Evolutionary conservation across 2,113 vertebrate species (phyloP).

Genomic region (Accipiter virgatus): DNA sequence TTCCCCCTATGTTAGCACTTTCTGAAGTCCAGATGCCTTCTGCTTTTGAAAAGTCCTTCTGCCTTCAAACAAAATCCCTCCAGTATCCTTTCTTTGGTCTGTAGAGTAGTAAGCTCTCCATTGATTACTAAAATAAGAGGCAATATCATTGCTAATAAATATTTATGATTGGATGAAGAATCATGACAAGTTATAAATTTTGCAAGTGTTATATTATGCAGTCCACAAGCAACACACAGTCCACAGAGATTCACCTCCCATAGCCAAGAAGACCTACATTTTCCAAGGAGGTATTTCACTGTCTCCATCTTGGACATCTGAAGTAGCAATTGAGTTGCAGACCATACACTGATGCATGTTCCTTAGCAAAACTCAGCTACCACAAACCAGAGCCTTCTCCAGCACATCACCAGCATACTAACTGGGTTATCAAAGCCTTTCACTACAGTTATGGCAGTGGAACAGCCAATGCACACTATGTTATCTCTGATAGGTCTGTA

Average conservation of each 20-base stretch:
- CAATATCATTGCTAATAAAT: background rate
- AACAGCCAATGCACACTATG: rapidly evolving
- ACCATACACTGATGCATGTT: background rate
- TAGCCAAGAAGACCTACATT: background rate
- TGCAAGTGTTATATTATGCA: background rate
- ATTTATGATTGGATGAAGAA: background rate
- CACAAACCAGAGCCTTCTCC: background rate
- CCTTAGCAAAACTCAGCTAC: background rate
- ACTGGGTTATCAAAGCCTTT: background rate
- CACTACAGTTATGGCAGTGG: background rate
- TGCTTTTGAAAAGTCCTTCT: background rate
- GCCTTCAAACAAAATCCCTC: background rate
- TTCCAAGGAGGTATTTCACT: background rate
- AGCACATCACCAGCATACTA: background rate
- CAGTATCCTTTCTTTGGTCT: background rate
- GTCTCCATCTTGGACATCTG: background rate
- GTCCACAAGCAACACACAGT: background rate
- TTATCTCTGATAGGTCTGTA: background rate
- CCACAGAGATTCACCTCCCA: background rate
- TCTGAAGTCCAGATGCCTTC: background rate
- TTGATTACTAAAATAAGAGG: background rate
- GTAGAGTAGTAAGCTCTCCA: background rate
- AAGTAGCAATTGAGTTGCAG: background rate
- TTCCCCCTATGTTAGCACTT: background rate
- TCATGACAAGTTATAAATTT: background rate